Evolutionary conservation across 2,888 invertebrate species (phyloP), one percentile per base, ranked within the genome.

Genomic region (Glyphotaelius pellucidus): DNA sequence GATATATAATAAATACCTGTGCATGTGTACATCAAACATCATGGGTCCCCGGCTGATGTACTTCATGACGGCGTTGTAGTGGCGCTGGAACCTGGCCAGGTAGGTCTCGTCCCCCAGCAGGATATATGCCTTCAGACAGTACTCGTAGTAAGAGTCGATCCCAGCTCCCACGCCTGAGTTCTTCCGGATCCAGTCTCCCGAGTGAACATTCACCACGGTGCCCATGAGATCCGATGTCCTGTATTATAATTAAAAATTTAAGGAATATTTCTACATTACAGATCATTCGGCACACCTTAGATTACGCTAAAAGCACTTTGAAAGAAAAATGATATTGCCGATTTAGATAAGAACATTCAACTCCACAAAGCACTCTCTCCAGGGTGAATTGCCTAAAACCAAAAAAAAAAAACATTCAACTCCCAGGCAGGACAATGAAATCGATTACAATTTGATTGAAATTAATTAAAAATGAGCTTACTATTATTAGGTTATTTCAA

Each of bases 91-190:
- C 93, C 99, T 97, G 85, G 98, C 98, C 94, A 99, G 96, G 95
- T 99, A 99, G 94, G 98, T 98, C 94, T 99, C 98, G 95, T 99
- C 99, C 0, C 98, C 98, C 9, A 99, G 96, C 91, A 99, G 96
- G 93, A 99, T 98, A 95, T 99, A 99, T 0, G 99, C 99, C 95
- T 99, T 99, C 52, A 99, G 97, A 93, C 99, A 98, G 95, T 99
- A 99, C 95, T 99, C 99, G 94, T 99, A 99, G 95, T 99, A 99
- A 0, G 99, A 99, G 95, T 99, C 99, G 94, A 99, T 99, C 42
- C 99, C 99, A 25, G 99, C 99, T n/a, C 99, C 99, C 12, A 99
- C 99, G 1, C 99, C 99, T 1, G 99, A 98, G 95, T 99, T 99
- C 94, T 99, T 97, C 86, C 99, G 96, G 9, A 99, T 98, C 99